These are phyloP conservation scores for Pipistrellus kuhlii DNA, from an alignment of 2,797 vertebrate genomes.

Conservation along the genomic window DNA sequence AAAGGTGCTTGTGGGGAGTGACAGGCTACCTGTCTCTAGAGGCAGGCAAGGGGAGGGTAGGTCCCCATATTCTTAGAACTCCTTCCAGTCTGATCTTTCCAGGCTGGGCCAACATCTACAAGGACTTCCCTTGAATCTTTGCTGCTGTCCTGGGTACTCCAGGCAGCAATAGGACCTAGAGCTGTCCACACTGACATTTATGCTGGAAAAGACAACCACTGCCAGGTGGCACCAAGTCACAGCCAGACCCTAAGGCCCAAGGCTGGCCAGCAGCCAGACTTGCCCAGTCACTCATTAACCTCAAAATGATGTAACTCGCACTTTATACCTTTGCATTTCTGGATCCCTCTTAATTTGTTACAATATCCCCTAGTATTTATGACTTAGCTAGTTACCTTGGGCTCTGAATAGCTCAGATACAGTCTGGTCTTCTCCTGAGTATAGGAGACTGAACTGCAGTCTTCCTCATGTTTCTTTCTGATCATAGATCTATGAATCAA, in stretches of 20 bases:
- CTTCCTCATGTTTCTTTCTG: neutral
- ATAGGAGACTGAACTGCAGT: no score
- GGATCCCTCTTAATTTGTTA: neutral
- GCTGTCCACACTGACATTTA: neutral
- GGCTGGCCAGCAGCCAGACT: neutral
- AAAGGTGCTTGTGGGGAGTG: neutral
- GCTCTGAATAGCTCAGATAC: neutral
- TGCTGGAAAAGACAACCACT: neutral
- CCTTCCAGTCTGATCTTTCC: neutral
- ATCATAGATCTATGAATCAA: neutral
- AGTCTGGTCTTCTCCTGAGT: neutral
- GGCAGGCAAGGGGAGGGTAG: neutral
- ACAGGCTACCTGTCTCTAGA: neutral
- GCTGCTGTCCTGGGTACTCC: neutral
- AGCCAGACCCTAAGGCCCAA: neutral
- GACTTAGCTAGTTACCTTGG: neutral
- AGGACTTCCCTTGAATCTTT: neutral
- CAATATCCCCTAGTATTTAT: neutral
- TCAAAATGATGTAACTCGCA: neutral
- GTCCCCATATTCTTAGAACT: neutral
- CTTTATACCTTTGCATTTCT: neutral
- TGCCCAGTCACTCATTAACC: neutral
- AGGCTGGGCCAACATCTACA: neutral
- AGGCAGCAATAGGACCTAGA: neutral
- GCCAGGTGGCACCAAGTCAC: neutral